phyloP scores from a whole-genome alignment of 2,113 vertebrate genomes.

The Pelecanus crispus region DNA sequence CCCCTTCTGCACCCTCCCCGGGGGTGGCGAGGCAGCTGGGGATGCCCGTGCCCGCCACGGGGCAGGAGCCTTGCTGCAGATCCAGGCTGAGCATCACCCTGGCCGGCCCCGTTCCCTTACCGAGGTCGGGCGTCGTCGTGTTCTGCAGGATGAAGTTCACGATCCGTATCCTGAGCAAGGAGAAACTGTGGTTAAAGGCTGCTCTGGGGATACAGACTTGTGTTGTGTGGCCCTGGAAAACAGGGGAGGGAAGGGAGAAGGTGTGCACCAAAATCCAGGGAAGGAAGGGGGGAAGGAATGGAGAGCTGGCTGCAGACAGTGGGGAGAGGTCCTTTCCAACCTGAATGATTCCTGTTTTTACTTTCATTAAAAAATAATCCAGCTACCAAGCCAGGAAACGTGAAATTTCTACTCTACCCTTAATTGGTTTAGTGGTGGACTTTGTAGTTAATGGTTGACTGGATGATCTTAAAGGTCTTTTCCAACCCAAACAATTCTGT shows the following conservation, averaged over 20 bases:
- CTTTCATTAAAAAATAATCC: too few relatives aligned
- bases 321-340: too few relatives aligned
- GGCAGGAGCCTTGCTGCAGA: background rate
- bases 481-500: too few relatives aligned
- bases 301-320: background rate
- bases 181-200: background rate
- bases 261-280: background rate
- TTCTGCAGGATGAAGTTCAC: conserved; percentile 79
- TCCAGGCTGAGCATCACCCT: background rate
- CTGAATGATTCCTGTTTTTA: too few relatives aligned
- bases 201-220: background rate
- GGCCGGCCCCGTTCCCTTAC: conserved; percentile 61
- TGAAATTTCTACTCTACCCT: too few relatives aligned
- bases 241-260: background rate
- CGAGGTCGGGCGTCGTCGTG: conserved; percentile 32
- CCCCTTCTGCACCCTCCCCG: rapidly evolving
- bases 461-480: too few relatives aligned
- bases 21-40: background rate
- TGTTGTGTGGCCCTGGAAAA: background rate
- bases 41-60: background rate
- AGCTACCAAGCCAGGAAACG: too few relatives aligned
- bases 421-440: too few relatives aligned
- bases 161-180: conserved; percentile 79
- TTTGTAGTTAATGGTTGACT: too few relatives aligned
- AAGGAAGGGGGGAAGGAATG: background rate